Conservation (phyloP, 2,888 invertebrate genomes). For the Plebejus argus region DNA sequence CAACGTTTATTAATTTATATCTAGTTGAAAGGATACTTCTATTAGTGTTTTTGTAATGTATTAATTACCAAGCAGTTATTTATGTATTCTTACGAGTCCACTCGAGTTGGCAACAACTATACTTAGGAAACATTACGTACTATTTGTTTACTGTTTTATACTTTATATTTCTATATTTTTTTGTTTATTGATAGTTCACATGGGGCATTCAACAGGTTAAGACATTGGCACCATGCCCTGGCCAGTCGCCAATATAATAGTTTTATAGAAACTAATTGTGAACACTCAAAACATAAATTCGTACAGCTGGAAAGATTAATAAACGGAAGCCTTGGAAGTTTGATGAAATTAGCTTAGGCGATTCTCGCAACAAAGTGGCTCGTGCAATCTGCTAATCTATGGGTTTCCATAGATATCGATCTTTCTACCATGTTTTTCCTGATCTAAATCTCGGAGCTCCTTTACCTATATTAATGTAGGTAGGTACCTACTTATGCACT, state of each 20-base stretch:
- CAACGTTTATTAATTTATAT: no score
- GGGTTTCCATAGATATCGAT: not conserved
- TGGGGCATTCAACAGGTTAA: conserved; percentile 66
- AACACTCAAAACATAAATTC: conserved; percentile 12
- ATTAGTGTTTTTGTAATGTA: not conserved
- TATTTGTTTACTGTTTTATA: conserved; percentile 11
- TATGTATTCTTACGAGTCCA: not conserved
- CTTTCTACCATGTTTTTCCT: no score
- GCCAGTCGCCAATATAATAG: conserved; percentile 57
- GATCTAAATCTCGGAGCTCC: no score
- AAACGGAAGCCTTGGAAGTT: not conserved
- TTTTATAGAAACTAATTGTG: conserved; percentile 29
- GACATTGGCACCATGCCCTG: conserved; percentile 67
- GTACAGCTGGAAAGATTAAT: not conserved
- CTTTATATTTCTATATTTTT: not conserved
- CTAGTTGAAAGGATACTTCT: not conserved
- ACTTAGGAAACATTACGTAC: not conserved
- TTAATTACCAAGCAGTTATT: not conserved
- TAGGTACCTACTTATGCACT: no score
- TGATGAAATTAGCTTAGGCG: not conserved
- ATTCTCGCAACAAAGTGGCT: not conserved
- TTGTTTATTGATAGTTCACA: conserved; percentile 41
- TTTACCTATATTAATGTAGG: no score
- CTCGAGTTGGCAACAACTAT: not conserved
- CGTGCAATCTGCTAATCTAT: not conserved